phyloP scores from a whole-genome alignment of 2,888 invertebrate genomes.

The Dione juno region DNA sequence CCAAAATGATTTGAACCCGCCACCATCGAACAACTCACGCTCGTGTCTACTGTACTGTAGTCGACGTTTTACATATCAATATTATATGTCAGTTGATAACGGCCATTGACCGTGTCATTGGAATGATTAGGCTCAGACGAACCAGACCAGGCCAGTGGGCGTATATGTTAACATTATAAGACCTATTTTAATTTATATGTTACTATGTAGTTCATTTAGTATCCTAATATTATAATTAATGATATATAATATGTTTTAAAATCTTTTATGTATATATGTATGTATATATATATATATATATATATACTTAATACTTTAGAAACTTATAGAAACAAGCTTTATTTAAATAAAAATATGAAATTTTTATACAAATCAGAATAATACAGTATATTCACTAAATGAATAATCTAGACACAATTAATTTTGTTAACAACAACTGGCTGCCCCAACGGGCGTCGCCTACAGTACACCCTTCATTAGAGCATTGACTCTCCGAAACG shows the following conservation, averaged over 20 bases:
- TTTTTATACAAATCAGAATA: background rate
- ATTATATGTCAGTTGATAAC: constrained; percentile 3
- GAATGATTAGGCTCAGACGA: background rate
- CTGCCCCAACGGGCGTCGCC: background rate
- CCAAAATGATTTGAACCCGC: background rate
- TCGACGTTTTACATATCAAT: background rate
- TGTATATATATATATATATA: too few relatives aligned
- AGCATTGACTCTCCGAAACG: background rate
- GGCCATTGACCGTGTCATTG: constrained; percentile 16
- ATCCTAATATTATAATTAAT: too few relatives aligned
- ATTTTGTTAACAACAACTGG: background rate
- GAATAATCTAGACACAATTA: background rate
- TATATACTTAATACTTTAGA: too few relatives aligned
- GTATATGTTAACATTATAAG: background rate
- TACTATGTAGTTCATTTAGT: too few relatives aligned
- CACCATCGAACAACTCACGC: too few relatives aligned
- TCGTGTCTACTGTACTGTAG: background rate
- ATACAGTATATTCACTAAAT: background rate
- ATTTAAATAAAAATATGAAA: background rate
- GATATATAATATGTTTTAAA: too few relatives aligned
- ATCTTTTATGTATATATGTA: too few relatives aligned
- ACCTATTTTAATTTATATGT: constrained; percentile 13
- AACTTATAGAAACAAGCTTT: too few relatives aligned
- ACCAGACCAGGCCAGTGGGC: constrained; percentile 5
- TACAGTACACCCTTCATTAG: background rate